Conservation (phyloP, 37 sponge, comb jelly and placozoan species). For the Oopsacas minuta region DNA sequence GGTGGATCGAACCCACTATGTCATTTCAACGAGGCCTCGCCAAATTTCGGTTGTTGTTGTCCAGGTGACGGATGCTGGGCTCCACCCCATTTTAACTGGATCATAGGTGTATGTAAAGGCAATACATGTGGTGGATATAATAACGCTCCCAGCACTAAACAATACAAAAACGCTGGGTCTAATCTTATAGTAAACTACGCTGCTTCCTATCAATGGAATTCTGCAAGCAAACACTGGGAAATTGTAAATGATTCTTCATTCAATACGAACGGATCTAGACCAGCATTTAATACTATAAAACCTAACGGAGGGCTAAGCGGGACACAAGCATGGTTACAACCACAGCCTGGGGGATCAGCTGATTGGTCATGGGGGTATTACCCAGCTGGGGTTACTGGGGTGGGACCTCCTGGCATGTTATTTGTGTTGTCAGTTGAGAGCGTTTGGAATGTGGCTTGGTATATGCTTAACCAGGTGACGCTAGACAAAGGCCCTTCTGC, state of each 20-base stretch:
- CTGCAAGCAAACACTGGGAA: background rate
- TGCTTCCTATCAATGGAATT: constrained; percentile 29
- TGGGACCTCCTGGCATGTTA: constrained; percentile 31
- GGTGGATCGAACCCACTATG: constrained; percentile 23
- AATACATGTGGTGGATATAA: constrained; percentile 21
- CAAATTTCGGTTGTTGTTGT: constrained; percentile 26
- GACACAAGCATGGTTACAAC: constrained; percentile 23
- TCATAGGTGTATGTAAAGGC: constrained; percentile 27
- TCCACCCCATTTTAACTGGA: constrained; percentile 37
- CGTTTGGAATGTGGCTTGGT: constrained; percentile 28
- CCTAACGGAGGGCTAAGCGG: constrained; percentile 26
- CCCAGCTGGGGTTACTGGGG: constrained; percentile 28
- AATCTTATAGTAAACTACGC: constrained; percentile 27
- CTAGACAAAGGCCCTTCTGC: constrained; percentile 27
- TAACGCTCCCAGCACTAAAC: background rate
- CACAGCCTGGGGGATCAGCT: constrained; percentile 35
- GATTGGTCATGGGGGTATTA: constrained; percentile 30
- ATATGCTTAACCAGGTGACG: constrained; percentile 33
- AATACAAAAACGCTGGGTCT: constrained; percentile 24
- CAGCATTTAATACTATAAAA: constrained; percentile 8
- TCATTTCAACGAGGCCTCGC: constrained; percentile 11
- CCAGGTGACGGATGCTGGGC: constrained; percentile 34
- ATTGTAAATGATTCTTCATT: constrained; percentile 28
- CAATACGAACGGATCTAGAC: constrained; percentile 33
- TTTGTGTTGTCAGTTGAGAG: constrained; percentile 29